Evolutionary conservation across 2,888 invertebrate species (phyloP).

Genomic region (Drosophila pseudotakahashii): DNA sequence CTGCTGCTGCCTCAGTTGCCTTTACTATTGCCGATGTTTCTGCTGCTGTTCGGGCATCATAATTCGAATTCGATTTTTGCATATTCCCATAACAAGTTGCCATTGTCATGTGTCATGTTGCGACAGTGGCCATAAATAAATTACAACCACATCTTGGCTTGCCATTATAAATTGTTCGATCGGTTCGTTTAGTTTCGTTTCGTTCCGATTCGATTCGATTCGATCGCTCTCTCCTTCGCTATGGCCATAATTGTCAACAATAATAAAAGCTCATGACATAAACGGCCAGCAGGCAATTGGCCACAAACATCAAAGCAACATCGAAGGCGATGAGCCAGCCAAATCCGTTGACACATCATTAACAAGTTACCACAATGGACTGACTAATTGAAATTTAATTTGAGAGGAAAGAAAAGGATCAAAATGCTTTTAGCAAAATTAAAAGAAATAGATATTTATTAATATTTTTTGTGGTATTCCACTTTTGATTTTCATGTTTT

Average conservation of each 20-base stretch:
- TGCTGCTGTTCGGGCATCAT: conserved; percentile 67
- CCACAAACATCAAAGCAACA: conserved; percentile 15
- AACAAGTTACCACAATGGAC: conserved; percentile 56
- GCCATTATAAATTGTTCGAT: conserved; percentile 70
- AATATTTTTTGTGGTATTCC: too few relatives aligned
- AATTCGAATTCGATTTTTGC: conserved; percentile 78
- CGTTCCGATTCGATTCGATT: background rate
- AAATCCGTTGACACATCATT: conserved; percentile 63
- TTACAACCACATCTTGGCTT: conserved; percentile 66
- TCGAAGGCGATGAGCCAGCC: conserved; percentile 51
- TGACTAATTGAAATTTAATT: conserved; percentile 38
- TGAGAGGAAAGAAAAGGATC: too few relatives aligned
- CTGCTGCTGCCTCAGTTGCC: conserved; percentile 37
- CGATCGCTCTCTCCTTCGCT: conserved; percentile 32
- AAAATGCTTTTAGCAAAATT: too few relatives aligned
- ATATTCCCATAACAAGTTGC: conserved; percentile 80
- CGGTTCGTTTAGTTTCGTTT: conserved; percentile 27
- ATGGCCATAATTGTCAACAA: conserved; percentile 75
- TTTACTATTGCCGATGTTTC: conserved; percentile 31
- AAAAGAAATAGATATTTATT: too few relatives aligned
- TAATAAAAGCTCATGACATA: conserved; percentile 64
- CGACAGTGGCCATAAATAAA: conserved; percentile 78
- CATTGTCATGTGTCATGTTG: conserved; percentile 79
- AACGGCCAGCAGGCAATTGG: conserved; percentile 42
- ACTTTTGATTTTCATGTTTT: too few relatives aligned